These are phyloP conservation scores for Etheostoma nigrum DNA, from an alignment of 2,797 vertebrate species.

Conservation along the genomic window DNA sequence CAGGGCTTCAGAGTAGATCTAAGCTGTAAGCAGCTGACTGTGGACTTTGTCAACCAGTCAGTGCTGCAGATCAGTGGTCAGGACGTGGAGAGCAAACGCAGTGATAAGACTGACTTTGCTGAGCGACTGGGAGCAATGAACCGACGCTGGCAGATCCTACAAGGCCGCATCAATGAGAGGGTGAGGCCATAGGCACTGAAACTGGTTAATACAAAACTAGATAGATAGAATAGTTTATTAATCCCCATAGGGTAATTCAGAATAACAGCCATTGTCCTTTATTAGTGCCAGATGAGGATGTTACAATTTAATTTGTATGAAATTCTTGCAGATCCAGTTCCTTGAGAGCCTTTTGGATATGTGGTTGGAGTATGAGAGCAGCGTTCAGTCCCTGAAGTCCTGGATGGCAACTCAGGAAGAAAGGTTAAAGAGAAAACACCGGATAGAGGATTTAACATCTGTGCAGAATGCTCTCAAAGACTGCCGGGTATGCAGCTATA, in stretches of 20 bases:
- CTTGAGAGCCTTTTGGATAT: slow-evolving; percentile 92
- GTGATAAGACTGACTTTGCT: slow-evolving; percentile 97
- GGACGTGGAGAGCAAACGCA: slow-evolving; percentile 95
- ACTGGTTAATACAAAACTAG: background rate
- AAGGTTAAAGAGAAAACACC: slow-evolving; percentile 88
- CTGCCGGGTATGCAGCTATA: slow-evolving; percentile 87
- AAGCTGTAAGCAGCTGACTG: slow-evolving; percentile 96
- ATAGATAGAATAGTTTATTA: no score
- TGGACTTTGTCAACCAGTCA: slow-evolving; percentile 98
- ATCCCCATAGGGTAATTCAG: no score
- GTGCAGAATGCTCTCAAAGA: slow-evolving; percentile 94
- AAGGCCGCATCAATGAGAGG: slow-evolving; percentile 93
- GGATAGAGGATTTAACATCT: slow-evolving; percentile 92
- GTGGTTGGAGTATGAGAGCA: slow-evolving; percentile 95
- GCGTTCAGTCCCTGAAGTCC: slow-evolving; percentile 87
- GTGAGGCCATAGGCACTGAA: slow-evolving; percentile 66
- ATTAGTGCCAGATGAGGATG: background rate
- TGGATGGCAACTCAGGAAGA: slow-evolving; percentile 94
- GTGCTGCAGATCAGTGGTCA: slow-evolving; percentile 94
- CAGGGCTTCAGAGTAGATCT: slow-evolving; percentile 97
- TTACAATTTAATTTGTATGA: slow-evolving; percentile 14
- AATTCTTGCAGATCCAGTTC: slow-evolving; percentile 88
- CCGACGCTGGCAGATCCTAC: slow-evolving; percentile 95
- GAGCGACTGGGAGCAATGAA: slow-evolving; percentile 98
- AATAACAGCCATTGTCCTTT: background rate